Conservation (phyloP, 1,140 invertebrate species). For the Drosophila asahinai region DNA sequence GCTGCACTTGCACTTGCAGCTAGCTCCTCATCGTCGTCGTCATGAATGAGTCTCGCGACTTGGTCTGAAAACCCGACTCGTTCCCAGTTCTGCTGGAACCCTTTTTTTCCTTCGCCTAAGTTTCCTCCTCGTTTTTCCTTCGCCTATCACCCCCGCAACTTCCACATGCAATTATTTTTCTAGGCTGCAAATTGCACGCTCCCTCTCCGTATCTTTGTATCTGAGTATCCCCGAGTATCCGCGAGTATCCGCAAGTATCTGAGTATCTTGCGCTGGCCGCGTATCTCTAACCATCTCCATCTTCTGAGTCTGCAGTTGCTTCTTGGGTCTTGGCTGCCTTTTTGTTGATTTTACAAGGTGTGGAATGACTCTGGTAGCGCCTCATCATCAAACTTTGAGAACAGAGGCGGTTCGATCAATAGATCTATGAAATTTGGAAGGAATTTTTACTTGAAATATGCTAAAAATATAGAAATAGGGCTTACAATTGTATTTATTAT, state of each 20-base stretch:
- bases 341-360: slow-evolving; percentile 83
- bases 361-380: slow-evolving; percentile 82
- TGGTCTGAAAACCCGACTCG: slow-evolving; percentile 48
- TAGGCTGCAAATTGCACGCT: slow-evolving; percentile 79
- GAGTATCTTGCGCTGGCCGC: slow-evolving; percentile 23
- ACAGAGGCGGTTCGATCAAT: slow-evolving; percentile 24
- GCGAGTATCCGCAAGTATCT: slow-evolving; percentile 16
- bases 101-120: slow-evolving; percentile 11
- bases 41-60: slow-evolving; percentile 74
- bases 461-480: not conserved
- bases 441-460: not conserved
- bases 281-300: slow-evolving; percentile 43
- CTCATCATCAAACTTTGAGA: slow-evolving; percentile 69
- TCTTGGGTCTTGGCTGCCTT: slow-evolving; percentile 62
- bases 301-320: slow-evolving; percentile 17
- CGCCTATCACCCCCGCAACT: slow-evolving; percentile 22
- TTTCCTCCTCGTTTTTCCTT: not conserved
- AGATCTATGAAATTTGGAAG: not conserved
- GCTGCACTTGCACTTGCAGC: slow-evolving; percentile 80
- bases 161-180: slow-evolving; percentile 81
- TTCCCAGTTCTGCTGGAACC: slow-evolving; percentile 28
- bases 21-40: slow-evolving; percentile 51
- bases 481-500: not conserved
- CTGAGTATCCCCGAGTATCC: slow-evolving; percentile 24
- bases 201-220: slow-evolving; percentile 32